Base-by-base conservation (phyloP, 2,888 invertebrate genomes). In the Platycnemis pennipes region DNA sequence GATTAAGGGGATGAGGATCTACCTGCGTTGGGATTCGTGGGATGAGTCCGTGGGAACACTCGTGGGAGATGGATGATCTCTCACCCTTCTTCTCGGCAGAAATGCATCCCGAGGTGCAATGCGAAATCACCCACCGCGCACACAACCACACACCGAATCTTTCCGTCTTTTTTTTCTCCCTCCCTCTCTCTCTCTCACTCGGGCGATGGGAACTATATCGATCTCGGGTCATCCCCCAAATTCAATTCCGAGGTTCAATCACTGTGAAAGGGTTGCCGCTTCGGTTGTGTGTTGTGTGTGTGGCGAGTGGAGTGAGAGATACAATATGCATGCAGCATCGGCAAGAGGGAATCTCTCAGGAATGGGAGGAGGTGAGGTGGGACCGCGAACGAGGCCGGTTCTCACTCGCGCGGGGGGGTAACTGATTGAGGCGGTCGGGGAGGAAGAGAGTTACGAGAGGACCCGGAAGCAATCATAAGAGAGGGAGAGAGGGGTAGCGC, bases 241-340 rank as follows among this genome's bases (percentile, higher is more conserved):
- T 91, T 91, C 63, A 63, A 91, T 91, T 63, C 63, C 63, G 91
- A 37, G 63, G 91, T 91, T 91, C 91, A 91, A 91, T 91, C 91
- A 69, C 63, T n/a, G 91, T 91, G 91, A 69, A 91, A 91, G 91
- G 91, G 44, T 91, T 63, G 56, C 89, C 63, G 5, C 26, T 8
- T 5, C 26, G n/a, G n/a, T 26, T 7, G 63, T 8, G 49, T 16
- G 49, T n/a, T n/a, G n/a, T 0, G n/a, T 63, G 37, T 22, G 63
- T 26, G 37, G 77, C 13, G 77, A n/a, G 31, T 7, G 49, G 45
- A 87, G 26, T 8, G 44, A 56, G n/a, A 31, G 42, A 89, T 91
- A 44, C 91, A 91, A 63, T 91, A 91, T 91, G 63, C 91, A 91
- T 91, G 91, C 63, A 19, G 37, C 77, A 63, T 63, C n/a, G 44